Evolutionary conservation across 2,797 vertebrate species (phyloP).

Genomic region (Schizopygopsis pylzovi): DNA sequence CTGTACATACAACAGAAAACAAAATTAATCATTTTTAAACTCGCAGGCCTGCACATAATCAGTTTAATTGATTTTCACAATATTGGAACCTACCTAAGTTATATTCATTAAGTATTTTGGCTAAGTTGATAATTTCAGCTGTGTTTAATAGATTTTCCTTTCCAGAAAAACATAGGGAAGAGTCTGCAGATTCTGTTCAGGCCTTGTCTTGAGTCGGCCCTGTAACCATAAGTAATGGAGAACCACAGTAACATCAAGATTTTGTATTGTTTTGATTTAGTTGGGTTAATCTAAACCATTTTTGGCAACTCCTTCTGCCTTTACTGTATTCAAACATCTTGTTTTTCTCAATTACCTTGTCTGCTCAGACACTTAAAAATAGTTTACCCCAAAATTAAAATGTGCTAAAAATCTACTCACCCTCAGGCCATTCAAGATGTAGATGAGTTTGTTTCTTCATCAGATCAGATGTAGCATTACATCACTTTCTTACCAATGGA

Average conservation of each 20-base stretch:
- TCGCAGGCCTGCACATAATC: not conserved
- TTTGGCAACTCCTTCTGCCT: not conserved
- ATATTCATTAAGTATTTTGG: not conserved
- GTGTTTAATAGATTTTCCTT: not conserved
- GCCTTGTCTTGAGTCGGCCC: not conserved
- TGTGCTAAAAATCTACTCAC: not conserved
- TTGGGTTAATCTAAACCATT: not conserved
- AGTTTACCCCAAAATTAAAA: not conserved
- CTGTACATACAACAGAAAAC: slow-evolving; percentile 12
- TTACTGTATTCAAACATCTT: not conserved
- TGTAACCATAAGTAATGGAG: not conserved
- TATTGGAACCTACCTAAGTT: not conserved
- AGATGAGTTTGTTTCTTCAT: not conserved
- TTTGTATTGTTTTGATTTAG: not conserved
- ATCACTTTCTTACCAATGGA: not conserved
- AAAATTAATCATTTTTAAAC: not conserved
- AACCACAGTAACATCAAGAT: slow-evolving; percentile 3
- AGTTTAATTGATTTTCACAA: not conserved
- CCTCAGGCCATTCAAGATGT: not conserved
- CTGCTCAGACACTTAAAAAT: not conserved
- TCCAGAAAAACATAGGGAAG: not conserved
- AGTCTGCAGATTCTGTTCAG: not conserved
- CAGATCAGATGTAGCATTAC: not conserved
- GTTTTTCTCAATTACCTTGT: not conserved
- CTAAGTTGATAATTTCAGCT: not conserved